phyloP scores from a whole-genome alignment of 2,113 vertebrate genomes.

The Burhinus bistriatus region DNA sequence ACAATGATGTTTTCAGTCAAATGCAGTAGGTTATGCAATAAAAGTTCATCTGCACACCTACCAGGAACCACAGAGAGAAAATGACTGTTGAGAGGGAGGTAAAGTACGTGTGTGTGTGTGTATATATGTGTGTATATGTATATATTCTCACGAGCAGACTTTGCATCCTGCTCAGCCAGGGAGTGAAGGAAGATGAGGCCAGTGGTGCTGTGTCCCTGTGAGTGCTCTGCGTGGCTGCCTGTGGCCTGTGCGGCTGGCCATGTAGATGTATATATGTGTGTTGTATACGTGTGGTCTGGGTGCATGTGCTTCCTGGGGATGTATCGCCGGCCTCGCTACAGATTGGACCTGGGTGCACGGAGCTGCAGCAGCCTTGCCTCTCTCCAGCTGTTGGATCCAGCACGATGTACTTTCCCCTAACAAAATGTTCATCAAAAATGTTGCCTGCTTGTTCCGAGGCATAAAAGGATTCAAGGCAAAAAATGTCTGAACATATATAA shows the following conservation, averaged over 20 bases:
- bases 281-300: not conserved
- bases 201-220: not conserved
- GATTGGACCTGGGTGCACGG: too few relatives aligned
- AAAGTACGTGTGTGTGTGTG: not conserved
- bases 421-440: not conserved
- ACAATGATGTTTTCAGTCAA: not conserved
- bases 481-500: not conserved
- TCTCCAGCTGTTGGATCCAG: not conserved
- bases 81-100: not conserved
- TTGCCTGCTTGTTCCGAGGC: not conserved
- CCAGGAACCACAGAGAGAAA: not conserved
- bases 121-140: not conserved
- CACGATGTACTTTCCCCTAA: not conserved
- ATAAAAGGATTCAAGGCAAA: not conserved
- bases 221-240: not conserved
- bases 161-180: not conserved
- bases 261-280: too few relatives aligned
- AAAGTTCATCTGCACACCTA: not conserved
- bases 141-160: not conserved
- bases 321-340: fast-evolving
- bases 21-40: not conserved
- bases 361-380: not conserved
- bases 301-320: not conserved
- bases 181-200: not conserved
- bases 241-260: not conserved